Base-by-base conservation (phyloP, 2,797 vertebrate genomes). In the Heliangelus exortis region DNA sequence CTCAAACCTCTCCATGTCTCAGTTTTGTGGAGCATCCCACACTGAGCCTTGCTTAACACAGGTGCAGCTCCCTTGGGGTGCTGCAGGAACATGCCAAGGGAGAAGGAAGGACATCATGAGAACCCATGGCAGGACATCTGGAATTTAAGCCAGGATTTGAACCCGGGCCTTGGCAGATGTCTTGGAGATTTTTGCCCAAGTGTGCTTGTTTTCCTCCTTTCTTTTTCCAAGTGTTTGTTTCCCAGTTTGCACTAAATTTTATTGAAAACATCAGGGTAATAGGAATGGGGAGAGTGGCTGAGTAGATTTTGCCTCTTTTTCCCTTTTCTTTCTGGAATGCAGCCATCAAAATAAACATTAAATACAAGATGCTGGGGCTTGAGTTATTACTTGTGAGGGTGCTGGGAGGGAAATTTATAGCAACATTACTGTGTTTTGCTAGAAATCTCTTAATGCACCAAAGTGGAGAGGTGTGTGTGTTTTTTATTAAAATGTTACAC, bases 351-450 rank as follows among this genome's bases (percentile, higher is more conserved):
- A 98, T 97, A 98, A 97, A 98, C 97, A 97, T 97, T 97, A 97
- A 97, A 98, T 97, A 92, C 96, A 96, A 97, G 98, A 98, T 96
- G 93, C 96, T 97, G 97, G 85, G 95, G 95, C 93, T 95, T 98
- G 98, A 98, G 97, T 98, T 98, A 98, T 98, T 98, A 98, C 97
- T 98, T 98, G 98, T 82, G 97, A 98, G 97, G 96, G 97, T 97
- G 97, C 97, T 96, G 96, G 97, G 97, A 97, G 94, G 92, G 96
- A 97, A 97, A 98, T 98, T 98, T 98, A 98, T 98, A 97, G 98
- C 98, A 97, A 97, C 97, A 96, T 97, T 97, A 95, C 96, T 93
- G 97, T 97, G 98, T 98, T 97, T 97, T 98, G 97, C 97, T 97
- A 96, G 97, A 98, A 98, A 98, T 98, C 98, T 98, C 98, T 97